Base-by-base conservation (phyloP, 2,888 invertebrate species). In the Stegophylla sp. region DNA sequence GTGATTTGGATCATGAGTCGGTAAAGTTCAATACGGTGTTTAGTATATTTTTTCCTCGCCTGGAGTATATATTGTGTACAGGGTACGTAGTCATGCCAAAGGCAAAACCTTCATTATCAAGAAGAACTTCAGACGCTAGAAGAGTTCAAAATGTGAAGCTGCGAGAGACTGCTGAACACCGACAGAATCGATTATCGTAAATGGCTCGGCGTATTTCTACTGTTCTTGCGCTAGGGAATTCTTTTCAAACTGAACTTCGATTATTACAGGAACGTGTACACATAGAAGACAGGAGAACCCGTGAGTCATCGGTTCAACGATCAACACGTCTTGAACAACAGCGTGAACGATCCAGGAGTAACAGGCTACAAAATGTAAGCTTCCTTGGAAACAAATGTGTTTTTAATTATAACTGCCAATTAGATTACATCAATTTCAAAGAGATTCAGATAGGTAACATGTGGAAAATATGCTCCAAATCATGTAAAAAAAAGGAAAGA, bases 251-350 rank as follows among this genome's bases (percentile, higher is more conserved):
- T 53, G 53, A 53, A 53, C 53, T 53, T 53, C n/a, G n/a, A 53
- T 53, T 53, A 53, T 53, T 53, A 53, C 53, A n/a, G 53, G 53
- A n/a, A n/a, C 53, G n/a, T n/a, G 53, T 53, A n/a, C 53, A 53
- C 1, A 53, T n/a, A 53, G n/a, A n/a, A 53, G 53, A 53, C n/a
- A 53, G 53, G 53, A 53, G 53, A n/a, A 53, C 53, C 53, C 53
- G n/a, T 7, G 53, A 53, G n/a, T 53, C 53, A n/a, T n/a, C 1
- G n/a, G 2, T 53, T 53, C n/a, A 15, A 53, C 53, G 53, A 53
- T 53, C n/a, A 53, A 53, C 53, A 15, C 53, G 53, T 53, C 53
- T 53, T 53, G 53, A 53, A n/a, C 12, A 45, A 45, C 45, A 45
- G 45, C 45, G 2, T 45, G 12, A 45, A 7, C 45, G 45, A 45